Evolutionary conservation across 1,140 invertebrate species (phyloP).

Genomic region (Drosophila arawakana): DNA sequence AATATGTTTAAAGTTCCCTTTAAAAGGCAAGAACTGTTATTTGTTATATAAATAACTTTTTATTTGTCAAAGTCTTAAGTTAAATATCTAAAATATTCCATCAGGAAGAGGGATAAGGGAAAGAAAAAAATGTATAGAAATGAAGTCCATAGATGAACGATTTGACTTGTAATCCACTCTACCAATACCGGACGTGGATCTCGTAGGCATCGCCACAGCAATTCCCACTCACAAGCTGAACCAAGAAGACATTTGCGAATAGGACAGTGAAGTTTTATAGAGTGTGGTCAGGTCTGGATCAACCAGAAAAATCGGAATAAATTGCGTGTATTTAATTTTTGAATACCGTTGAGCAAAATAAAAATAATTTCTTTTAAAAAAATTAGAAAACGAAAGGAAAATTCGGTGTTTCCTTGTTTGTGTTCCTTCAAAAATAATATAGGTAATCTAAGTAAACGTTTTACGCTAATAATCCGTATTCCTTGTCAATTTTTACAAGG

Average conservation of each 20-base stretch:
- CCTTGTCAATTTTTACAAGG: too few relatives aligned
- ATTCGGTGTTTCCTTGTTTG: too few relatives aligned
- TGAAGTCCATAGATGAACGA: constrained; percentile 38
- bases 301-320: neutral
- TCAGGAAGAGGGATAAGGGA: too few relatives aligned
- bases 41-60: too few relatives aligned
- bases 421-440: too few relatives aligned
- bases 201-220: constrained; percentile 34
- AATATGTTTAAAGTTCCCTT: too few relatives aligned
- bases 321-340: constrained; percentile 4
- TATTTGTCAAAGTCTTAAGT: too few relatives aligned
- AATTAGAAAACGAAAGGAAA: too few relatives aligned
- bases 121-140: constrained; percentile 14
- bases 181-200: constrained; percentile 47
- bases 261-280: constrained; percentile 27
- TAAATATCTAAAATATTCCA: too few relatives aligned
- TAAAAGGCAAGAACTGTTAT: too few relatives aligned
- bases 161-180: constrained; percentile 45
- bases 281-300: neutral
- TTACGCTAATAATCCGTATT: too few relatives aligned
- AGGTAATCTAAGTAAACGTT: too few relatives aligned
- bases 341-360: constrained; percentile 14
- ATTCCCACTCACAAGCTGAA: constrained; percentile 42
- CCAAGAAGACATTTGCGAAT: constrained; percentile 28
- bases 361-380: neutral